Conservation (phyloP, 2,888 invertebrate genomes). For the Campoletis raptor region DNA sequence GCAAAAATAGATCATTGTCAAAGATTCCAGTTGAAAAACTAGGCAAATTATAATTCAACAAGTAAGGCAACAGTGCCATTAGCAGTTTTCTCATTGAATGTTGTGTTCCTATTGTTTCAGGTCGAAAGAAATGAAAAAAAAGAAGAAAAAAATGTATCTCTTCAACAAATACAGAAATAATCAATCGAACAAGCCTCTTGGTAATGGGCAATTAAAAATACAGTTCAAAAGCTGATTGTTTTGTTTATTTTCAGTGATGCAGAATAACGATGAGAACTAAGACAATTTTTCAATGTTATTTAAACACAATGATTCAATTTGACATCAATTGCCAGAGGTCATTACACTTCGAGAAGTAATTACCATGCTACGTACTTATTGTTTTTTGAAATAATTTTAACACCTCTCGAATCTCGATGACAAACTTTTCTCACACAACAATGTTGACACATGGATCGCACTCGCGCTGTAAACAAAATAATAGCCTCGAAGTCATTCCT, state of each 20-base stretch:
- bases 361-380: background rate
- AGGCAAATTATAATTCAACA: background rate
- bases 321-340: constrained; percentile 6
- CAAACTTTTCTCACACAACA: constrained; percentile 13
- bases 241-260: background rate
- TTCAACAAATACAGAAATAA: background rate
- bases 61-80: background rate
- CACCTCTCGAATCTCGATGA: constrained; percentile 7
- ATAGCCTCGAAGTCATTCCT: too few species aligned
- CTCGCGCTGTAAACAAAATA: constrained; percentile 60
- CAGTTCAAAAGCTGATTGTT: background rate
- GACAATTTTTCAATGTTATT: background rate
- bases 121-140: background rate
- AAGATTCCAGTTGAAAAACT: background rate
- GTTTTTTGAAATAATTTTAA: constrained; percentile 25
- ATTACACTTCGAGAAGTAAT: background rate
- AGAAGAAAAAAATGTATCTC: background rate
- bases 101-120: background rate
- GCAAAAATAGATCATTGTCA: background rate
- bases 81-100: background rate
- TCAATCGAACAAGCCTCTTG: background rate
- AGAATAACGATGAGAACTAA: background rate
- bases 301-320: background rate
- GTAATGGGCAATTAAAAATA: background rate
- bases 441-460: constrained; percentile 33